Evolutionary conservation across 2,888 invertebrate genomes (phyloP).

Genomic region (Trichopria drosophilae): DNA sequence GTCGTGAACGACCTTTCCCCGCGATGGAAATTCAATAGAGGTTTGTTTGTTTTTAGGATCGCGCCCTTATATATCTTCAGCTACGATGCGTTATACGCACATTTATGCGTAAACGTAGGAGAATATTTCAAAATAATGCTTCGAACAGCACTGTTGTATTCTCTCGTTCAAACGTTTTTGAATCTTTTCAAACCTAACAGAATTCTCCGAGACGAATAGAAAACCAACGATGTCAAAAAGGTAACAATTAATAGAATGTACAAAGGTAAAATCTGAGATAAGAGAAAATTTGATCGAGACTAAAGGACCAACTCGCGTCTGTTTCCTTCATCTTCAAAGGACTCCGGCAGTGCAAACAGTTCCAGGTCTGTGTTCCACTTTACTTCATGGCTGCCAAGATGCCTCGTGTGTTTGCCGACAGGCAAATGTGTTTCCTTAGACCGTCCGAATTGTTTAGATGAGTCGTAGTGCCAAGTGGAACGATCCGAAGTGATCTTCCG

Average conservation of each 20-base stretch:
- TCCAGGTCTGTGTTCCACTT: slow-evolving; percentile 52
- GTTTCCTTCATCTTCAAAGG: slow-evolving; percentile 47
- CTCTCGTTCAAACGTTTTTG: too few relatives aligned
- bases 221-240: too few relatives aligned
- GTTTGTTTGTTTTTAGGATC: slow-evolving; percentile 53
- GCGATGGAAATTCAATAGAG: slow-evolving; percentile 51
- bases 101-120: too few relatives aligned
- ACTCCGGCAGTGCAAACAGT: slow-evolving; percentile 51
- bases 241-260: too few relatives aligned
- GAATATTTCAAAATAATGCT: too few relatives aligned
- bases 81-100: slow-evolving; percentile 29
- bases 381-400: slow-evolving; percentile 42
- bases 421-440: slow-evolving; percentile 58
- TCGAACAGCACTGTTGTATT: too few relatives aligned
- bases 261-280: too few relatives aligned
- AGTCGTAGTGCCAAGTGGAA: slow-evolving; percentile 37
- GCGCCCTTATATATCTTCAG: slow-evolving; percentile 38
- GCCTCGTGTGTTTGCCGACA: slow-evolving; percentile 51
- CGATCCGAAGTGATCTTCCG: slow-evolving; percentile 37
- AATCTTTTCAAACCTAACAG: too few relatives aligned
- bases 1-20: slow-evolving; percentile 27
- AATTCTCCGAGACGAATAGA: too few relatives aligned
- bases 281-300: too few relatives aligned
- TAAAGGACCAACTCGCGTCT: slow-evolving; percentile 46
- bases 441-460: slow-evolving; percentile 54